These are phyloP conservation scores for Merops nubicus DNA, from an alignment of 2,113 vertebrate genomes.

Conservation along the genomic window DNA sequence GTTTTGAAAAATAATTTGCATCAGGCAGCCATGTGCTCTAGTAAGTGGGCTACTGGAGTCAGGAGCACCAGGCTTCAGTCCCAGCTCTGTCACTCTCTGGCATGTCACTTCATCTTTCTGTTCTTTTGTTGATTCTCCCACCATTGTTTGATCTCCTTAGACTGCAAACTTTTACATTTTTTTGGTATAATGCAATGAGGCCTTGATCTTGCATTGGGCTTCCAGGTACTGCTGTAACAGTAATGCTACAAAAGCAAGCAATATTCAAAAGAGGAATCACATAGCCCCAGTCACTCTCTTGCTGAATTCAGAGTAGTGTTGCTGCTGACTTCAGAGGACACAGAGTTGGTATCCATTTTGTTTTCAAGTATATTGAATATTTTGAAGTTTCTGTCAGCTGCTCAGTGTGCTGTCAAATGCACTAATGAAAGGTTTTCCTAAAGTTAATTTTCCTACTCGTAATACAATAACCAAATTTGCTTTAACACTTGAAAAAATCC, in stretches of 20 bases:
- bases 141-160: slow-evolving; percentile 23
- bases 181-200: background rate
- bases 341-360: slow-evolving; percentile 38
- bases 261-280: background rate
- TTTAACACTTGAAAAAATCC: slow-evolving; percentile 83
- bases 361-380: slow-evolving; percentile 48
- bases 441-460: slow-evolving; percentile 79
- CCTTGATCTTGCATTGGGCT: slow-evolving; percentile 1
- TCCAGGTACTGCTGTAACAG: background rate
- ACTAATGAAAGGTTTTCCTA: slow-evolving; percentile 76
- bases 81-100: background rate
- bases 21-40: background rate
- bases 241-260: background rate
- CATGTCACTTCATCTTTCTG: background rate
- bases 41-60: background rate
- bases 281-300: background rate
- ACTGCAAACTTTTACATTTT: background rate
- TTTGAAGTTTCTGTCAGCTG: slow-evolving; percentile 57
- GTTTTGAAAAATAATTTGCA: background rate
- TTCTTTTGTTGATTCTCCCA: background rate
- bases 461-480: slow-evolving; percentile 83
- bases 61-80: background rate
- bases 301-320: background rate
- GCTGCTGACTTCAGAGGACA: background rate
- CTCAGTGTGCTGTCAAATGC: slow-evolving; percentile 67